Percentiles rank a stretch among this genome's conserved stretches.
Evolutionary conservation across 2,888 invertebrate genomes (phyloP).

Genomic region (Dinocampus coccinellae): DNA sequence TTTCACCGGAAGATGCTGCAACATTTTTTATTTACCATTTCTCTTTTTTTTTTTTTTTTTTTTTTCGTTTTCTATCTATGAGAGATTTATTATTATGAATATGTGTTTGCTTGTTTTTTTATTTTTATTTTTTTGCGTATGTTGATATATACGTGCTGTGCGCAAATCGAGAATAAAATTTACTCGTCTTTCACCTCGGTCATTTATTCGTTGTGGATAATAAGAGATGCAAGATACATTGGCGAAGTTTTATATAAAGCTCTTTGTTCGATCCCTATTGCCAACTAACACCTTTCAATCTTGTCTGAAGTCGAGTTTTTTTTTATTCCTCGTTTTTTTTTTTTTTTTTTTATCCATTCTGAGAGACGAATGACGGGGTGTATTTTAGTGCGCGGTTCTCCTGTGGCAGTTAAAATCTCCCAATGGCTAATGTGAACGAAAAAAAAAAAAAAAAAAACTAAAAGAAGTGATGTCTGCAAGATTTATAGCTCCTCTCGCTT

Average conservation of each 20-base stretch:
- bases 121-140: too few species aligned
- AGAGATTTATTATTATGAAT: too few species aligned
- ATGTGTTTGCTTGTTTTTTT: too few species aligned
- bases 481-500: not conserved
- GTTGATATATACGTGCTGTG: too few species aligned
- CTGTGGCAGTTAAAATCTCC: not conserved
- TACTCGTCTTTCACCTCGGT: not conserved
- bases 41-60: too few species aligned
- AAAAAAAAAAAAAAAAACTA: not conserved
- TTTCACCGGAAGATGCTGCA: too few species aligned
- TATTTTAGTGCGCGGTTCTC: not conserved
- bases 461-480: not conserved
- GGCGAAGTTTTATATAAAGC: not conserved
- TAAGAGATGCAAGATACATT: not conserved
- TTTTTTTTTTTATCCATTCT: not conserved
- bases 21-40: too few species aligned
- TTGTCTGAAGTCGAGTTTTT: not conserved
- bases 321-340: too few species aligned
- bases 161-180: not conserved
- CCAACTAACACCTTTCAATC: constrained; percentile 4
- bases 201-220: not conserved
- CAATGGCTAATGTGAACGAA: not conserved
- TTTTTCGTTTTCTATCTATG: too few species aligned
- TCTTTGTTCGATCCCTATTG: not conserved
- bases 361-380: constrained; percentile 2